Conservation (phyloP, 2,797 vertebrate species). For the Danio choprae region DNA sequence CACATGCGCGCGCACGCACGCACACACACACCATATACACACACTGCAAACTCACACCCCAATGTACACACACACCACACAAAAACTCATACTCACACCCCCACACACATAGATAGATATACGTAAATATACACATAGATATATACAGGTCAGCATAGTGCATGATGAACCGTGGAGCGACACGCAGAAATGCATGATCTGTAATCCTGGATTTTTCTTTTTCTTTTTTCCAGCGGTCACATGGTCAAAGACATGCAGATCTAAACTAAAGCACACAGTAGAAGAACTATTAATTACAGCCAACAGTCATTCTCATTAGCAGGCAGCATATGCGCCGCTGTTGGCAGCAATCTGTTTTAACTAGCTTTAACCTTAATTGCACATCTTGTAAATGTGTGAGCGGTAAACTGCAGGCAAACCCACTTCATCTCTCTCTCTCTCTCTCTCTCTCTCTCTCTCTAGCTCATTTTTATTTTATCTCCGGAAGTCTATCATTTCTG, state of each 20-base stretch:
- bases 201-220: slow-evolving; percentile 42
- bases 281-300: slow-evolving; percentile 71
- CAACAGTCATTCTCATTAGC: slow-evolving; percentile 76
- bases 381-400: slow-evolving; percentile 33
- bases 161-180: slow-evolving; percentile 12
- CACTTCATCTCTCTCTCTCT: background rate
- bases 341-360: slow-evolving; percentile 75
- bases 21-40: no score
- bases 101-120: no score
- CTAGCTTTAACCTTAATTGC: slow-evolving; percentile 69
- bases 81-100: no score
- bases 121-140: no score
- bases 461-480: slow-evolving; percentile 76
- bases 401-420: background rate
- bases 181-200: slow-evolving; percentile 43
- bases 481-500: slow-evolving; percentile 82
- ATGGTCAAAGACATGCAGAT: slow-evolving; percentile 23
- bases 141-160: slow-evolving; percentile 16
- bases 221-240: slow-evolving; percentile 17
- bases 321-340: slow-evolving; percentile 76
- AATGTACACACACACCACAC: no score
- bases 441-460: background rate
- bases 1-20: no score
- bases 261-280: slow-evolving; percentile 54
- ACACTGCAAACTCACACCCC: no score